These are phyloP conservation scores for Anas platyrhynchos DNA, from an alignment of 2,113 vertebrate species.

Conservation along the genomic window DNA sequence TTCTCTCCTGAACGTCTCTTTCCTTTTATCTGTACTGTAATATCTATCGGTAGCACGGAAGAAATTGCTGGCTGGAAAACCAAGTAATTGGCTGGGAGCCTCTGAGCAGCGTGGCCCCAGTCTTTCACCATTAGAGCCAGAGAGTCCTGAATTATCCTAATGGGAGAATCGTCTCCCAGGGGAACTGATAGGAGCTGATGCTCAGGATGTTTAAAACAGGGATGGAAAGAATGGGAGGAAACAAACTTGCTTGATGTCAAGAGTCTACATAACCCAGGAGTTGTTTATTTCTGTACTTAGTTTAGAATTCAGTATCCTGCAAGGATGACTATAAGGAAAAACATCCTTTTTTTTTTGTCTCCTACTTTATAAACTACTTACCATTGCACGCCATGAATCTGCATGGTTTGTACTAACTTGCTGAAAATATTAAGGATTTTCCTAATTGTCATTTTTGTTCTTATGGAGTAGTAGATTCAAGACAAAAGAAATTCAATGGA, in stretches of 20 bases:
- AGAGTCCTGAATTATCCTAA: neutral
- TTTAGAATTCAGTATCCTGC: neutral
- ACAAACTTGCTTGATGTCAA: neutral
- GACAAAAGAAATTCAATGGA: neutral
- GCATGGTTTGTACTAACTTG: neutral
- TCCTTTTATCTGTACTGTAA: slow-evolving; percentile 2
- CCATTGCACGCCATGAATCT: neutral
- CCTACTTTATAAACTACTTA: neutral
- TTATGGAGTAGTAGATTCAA: neutral
- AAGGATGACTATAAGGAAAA: neutral
- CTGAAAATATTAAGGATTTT: neutral
- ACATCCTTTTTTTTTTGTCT: neutral
- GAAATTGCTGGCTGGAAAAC: neutral
- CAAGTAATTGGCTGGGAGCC: neutral
- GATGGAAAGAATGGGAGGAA: neutral
- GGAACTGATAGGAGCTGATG: neutral
- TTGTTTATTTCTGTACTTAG: neutral
- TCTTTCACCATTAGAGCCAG: neutral
- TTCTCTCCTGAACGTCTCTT: neutral
- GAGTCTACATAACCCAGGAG: neutral
- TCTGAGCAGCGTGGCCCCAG: neutral
- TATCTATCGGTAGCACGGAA: neutral
- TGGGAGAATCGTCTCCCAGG: neutral
- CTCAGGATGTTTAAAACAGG: neutral
- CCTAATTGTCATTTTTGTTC: neutral